These are phyloP conservation scores for Steinernema carpocapsae DNA, from an alignment of 2,888 invertebrate genomes.

Conservation along the genomic window DNA sequence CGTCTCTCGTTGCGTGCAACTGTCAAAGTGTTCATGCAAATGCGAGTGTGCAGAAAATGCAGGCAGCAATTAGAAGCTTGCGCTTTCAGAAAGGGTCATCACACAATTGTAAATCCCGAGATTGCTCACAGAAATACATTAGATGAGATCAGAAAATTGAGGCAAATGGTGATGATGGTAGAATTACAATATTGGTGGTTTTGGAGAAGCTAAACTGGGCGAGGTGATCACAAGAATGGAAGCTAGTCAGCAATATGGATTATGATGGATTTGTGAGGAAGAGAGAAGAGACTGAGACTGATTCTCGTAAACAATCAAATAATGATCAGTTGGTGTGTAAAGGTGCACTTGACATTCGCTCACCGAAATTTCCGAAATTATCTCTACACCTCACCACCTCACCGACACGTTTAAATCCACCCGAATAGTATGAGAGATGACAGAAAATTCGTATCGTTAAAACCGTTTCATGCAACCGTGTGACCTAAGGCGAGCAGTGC, in stretches of 20 bases:
- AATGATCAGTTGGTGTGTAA: not conserved
- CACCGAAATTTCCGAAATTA: not conserved
- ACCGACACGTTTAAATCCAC: not conserved
- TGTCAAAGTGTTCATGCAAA: not conserved
- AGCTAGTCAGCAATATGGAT: slow-evolving; percentile 25
- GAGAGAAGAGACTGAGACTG: slow-evolving; percentile 10
- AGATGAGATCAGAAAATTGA: not conserved
- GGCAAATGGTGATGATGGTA: not conserved
- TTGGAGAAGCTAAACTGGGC: not conserved
- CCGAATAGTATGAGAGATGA: no score
- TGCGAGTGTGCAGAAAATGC: no score
- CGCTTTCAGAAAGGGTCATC: slow-evolving; percentile 20
- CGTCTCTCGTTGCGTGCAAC: not conserved
- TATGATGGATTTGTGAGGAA: not conserved
- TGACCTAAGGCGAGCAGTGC: not conserved
- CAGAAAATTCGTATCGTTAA: not conserved
- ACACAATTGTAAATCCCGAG: slow-evolving; percentile 32
- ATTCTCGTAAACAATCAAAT: not conserved
- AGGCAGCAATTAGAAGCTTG: slow-evolving; percentile 14
- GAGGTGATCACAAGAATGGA: slow-evolving; percentile 19
- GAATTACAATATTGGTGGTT: slow-evolving; percentile 1
- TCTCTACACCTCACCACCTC: not conserved
- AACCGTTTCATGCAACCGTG: slow-evolving; percentile 11
- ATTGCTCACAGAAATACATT: slow-evolving; percentile 30
- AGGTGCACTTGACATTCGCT: slow-evolving; percentile 23